These are phyloP conservation scores for Melanostoma mellinum DNA, from an alignment of 2,888 invertebrate species.

Conservation along the genomic window DNA sequence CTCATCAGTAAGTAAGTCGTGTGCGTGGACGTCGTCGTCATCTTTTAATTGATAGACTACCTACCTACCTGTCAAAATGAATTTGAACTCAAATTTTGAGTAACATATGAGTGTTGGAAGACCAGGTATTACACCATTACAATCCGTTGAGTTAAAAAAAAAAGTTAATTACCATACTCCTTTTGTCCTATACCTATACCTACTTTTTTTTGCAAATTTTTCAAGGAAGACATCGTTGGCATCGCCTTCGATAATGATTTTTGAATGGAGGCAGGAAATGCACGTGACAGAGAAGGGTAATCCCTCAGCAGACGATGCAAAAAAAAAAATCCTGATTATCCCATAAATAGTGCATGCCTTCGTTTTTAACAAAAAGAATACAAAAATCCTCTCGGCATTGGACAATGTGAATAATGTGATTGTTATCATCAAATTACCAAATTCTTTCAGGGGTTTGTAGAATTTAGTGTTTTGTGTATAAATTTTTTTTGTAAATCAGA, in stretches of 20 bases:
- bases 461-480: too few relatives aligned
- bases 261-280: slow-evolving; percentile 18
- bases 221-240: neutral
- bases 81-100: neutral
- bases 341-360: slow-evolving; percentile 6
- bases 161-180: neutral
- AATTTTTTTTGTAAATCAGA: too few relatives aligned
- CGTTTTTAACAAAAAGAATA: neutral
- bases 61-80: neutral
- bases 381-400: neutral
- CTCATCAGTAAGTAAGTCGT: neutral
- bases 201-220: neutral
- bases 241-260: neutral
- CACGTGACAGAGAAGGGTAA: neutral
- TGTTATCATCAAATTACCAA: too few relatives aligned
- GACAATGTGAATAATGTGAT: neutral
- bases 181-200: too few relatives aligned
- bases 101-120: slow-evolving; percentile 4
- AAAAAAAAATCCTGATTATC: slow-evolving; percentile 11
- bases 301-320: neutral
- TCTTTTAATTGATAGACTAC: too few relatives aligned
- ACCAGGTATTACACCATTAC: slow-evolving; percentile 26
- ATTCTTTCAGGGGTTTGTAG: neutral
- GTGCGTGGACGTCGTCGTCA: neutral
- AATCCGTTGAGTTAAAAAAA: neutral